Base-by-base conservation (phyloP, 2,797 vertebrate genomes). In the Prunella strophiata region DNA sequence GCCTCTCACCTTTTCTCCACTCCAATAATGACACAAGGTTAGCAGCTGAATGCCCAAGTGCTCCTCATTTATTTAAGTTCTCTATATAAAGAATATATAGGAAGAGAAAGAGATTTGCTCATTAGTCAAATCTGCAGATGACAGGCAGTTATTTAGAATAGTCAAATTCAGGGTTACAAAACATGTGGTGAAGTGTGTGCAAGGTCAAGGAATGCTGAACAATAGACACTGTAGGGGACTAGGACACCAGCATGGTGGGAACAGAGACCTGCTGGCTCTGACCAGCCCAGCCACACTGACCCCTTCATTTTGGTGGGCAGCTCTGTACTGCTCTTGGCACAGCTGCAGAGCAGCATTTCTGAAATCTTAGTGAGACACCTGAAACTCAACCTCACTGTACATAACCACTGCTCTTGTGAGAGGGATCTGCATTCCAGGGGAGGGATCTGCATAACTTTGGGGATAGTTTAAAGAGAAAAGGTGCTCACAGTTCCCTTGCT, bases 171-270 rank as follows among this genome's bases (percentile, higher is more conserved):
- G 58, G 48, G 20, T 59, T 85, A 27, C n/a, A 80, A 51, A 67
- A 38, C 4, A 11, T 4, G 13, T 12, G 45, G 16, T 42, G 59
- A 22, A 42, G 17, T 47, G 65, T 70, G 36, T n/a, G 26, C 51
- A 79, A 59, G 36, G 36, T 45, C 78, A 77, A 36, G 1, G 3
- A 57, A 42, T 67, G 11, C 20, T 45, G 16, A 67, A 20, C 45
- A 26, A 25, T 13, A 20, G 1, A 36, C 7, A 19, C 5, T 29
- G 10, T 16, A 68, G 40, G 21, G 43, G 65, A 74, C 67, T 6
- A 77, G 16, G 11, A 47, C 19, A 48, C 13, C 42, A 71, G 42
- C 0, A 0, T 2, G 59, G 21, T 40, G 43, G 34, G 12, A 21
- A 8, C 26, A 80, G 43, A 74, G 16, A 59, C 22, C 1, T 4